phyloP scores from a whole-genome alignment of 1,140 invertebrate genomes.

The Drosophila ficusphila region DNA sequence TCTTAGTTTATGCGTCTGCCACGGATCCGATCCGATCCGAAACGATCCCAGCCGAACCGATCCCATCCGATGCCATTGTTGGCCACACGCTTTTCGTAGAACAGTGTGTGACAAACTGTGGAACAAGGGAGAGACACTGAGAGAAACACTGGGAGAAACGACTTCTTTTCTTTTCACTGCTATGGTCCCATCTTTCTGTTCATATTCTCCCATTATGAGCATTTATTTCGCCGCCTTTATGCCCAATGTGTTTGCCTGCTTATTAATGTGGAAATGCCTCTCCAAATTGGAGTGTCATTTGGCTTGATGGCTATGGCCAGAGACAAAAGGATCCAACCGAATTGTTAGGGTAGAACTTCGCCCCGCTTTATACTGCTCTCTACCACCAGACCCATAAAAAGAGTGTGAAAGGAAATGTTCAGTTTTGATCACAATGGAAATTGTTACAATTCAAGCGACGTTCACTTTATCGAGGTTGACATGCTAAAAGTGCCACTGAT shows the following conservation, averaged over 20 bases:
- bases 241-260: slow-evolving; percentile 63
- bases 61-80: slow-evolving; percentile 56
- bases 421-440: slow-evolving; percentile 26
- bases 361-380: slow-evolving; percentile 14
- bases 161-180: slow-evolving; percentile 50
- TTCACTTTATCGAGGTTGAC: slow-evolving; percentile 41
- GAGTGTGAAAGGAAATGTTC: slow-evolving; percentile 56
- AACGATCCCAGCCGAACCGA: slow-evolving; percentile 27
- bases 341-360: slow-evolving; percentile 51
- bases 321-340: slow-evolving; percentile 42
- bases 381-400: slow-evolving; percentile 40
- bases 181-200: slow-evolving; percentile 23
- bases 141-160: slow-evolving; percentile 60
- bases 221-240: slow-evolving; percentile 72
- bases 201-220: slow-evolving; percentile 49
- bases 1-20: slow-evolving; percentile 71
- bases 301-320: slow-evolving; percentile 35
- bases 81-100: slow-evolving; percentile 79
- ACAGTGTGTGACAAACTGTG: slow-evolving; percentile 69
- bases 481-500: slow-evolving; percentile 42
- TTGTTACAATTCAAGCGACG: slow-evolving; percentile 35
- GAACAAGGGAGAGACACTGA: slow-evolving; percentile 38
- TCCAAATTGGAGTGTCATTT: slow-evolving; percentile 81
- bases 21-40: slow-evolving; percentile 32
- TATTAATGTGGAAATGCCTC: slow-evolving; percentile 82